Percentiles rank a stretch among this genome's conserved stretches.
Conservation (phyloP, 2,888 invertebrate genomes). For the Megastigmus dorsalis region DNA sequence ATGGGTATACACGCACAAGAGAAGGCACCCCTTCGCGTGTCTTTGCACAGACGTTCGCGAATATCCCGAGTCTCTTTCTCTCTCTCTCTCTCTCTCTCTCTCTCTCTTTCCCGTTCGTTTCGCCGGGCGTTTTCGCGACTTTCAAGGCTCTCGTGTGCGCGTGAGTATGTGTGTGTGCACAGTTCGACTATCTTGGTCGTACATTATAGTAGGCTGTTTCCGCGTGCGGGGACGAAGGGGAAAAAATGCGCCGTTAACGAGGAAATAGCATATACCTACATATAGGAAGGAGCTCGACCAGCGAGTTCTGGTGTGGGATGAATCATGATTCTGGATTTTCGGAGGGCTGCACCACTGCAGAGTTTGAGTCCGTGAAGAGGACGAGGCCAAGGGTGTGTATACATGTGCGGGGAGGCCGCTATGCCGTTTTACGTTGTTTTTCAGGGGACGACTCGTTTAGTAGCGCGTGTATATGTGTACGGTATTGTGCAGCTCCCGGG, state of each 20-base stretch:
- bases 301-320: conserved; percentile 8
- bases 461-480: too few species aligned
- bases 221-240: not conserved
- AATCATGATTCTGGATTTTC: conserved; percentile 30
- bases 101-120: not conserved
- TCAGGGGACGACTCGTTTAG: too few species aligned
- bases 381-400: not conserved
- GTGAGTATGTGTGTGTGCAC: too few species aligned
- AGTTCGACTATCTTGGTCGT: too few species aligned
- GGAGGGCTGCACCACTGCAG: too few species aligned
- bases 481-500: too few species aligned
- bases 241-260: conserved; percentile 31
- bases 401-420: too few species aligned
- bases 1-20: not conserved
- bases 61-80: not conserved
- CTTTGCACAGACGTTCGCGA: conserved; percentile 34
- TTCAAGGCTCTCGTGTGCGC: too few species aligned
- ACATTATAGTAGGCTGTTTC: too few species aligned
- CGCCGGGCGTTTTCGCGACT: not conserved
- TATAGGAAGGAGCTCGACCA: too few species aligned
- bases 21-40: conserved; percentile 28
- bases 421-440: too few species aligned
- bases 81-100: not conserved
- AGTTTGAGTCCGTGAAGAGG: not conserved
- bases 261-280: conserved; percentile 22